phyloP scores from a whole-genome alignment of 2,797 vertebrate species.

The Lerista edwardsae region DNA sequence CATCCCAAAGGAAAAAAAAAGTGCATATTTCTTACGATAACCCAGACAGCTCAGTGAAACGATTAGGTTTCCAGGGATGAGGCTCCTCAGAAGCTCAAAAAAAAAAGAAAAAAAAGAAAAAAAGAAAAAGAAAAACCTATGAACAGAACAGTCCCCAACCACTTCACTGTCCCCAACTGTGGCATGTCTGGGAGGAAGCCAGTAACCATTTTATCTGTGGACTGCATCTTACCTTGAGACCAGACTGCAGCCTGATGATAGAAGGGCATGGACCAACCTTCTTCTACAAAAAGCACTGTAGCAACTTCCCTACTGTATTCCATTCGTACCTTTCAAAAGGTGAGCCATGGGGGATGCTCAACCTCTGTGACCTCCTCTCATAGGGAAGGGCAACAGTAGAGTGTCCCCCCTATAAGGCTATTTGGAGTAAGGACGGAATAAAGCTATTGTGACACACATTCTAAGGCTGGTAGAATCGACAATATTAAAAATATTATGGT shows the following conservation, averaged over 20 bases:
- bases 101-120: no score
- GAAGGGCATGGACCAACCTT: neutral
- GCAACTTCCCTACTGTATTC: neutral
- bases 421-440: no score
- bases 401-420: no score
- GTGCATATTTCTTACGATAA: neutral
- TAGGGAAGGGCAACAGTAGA: no score
- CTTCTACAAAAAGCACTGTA: neutral
- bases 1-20: neutral
- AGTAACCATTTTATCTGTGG: neutral
- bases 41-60: conserved; percentile 15
- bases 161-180: neutral
- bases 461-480: no score
- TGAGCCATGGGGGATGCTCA: neutral
- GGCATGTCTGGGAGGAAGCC: neutral
- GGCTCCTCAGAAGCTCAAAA: neutral
- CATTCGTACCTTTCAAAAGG: neutral
- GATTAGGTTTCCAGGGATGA: neutral
- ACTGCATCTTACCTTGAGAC: neutral
- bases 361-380: neutral
- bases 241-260: neutral
- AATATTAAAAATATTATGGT: no score
- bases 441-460: no score
- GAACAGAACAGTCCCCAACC: neutral
- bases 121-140: neutral